A percentile compares a stretch with the other conserved stretches of the same genome.
These are phyloP conservation scores for Myathropa florea DNA, from an alignment of 2,888 invertebrate genomes.

Conservation along the genomic window DNA sequence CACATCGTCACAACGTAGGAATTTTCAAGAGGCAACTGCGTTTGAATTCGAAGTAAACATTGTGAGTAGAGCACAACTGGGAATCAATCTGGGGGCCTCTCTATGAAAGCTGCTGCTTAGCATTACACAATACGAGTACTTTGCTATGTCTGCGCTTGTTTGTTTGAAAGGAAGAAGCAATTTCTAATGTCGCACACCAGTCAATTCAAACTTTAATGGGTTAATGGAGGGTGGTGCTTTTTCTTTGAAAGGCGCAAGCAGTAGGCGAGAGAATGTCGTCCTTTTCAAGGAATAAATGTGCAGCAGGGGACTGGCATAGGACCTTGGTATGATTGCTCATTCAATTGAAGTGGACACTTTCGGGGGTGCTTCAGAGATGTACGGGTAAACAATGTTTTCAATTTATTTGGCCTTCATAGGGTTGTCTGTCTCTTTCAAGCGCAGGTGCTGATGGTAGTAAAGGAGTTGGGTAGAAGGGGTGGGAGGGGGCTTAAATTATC, in stretches of 20 bases:
- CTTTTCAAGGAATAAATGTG: neutral
- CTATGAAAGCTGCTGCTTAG: slow-evolving; percentile 14
- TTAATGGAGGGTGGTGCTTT: slow-evolving; percentile 28
- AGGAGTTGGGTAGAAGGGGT: neutral
- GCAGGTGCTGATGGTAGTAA: neutral
- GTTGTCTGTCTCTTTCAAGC: neutral
- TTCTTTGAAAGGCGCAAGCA: neutral
- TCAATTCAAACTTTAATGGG: slow-evolving; percentile 36
- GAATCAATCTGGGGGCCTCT: neutral
- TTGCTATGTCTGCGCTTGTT: neutral
- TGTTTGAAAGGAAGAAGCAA: slow-evolving; percentile 1
- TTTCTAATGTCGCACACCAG: slow-evolving; percentile 16
- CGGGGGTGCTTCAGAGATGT: neutral
- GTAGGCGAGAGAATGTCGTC: neutral
- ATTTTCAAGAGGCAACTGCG: slow-evolving; percentile 21
- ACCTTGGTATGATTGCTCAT: neutral
- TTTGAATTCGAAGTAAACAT: slow-evolving; percentile 18
- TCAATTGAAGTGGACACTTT: slow-evolving; percentile 10
- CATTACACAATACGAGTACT: slow-evolving; percentile 24
- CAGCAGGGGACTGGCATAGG: neutral
- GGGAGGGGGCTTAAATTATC: slow-evolving; percentile 4
- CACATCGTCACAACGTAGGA: neutral
- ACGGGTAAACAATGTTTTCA: slow-evolving; percentile 9
- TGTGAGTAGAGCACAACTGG: slow-evolving; percentile 4
- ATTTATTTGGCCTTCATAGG: slow-evolving; percentile 1